Base-by-base conservation (phyloP, 2,888 invertebrate species). In the Coleophora flavipennella region DNA sequence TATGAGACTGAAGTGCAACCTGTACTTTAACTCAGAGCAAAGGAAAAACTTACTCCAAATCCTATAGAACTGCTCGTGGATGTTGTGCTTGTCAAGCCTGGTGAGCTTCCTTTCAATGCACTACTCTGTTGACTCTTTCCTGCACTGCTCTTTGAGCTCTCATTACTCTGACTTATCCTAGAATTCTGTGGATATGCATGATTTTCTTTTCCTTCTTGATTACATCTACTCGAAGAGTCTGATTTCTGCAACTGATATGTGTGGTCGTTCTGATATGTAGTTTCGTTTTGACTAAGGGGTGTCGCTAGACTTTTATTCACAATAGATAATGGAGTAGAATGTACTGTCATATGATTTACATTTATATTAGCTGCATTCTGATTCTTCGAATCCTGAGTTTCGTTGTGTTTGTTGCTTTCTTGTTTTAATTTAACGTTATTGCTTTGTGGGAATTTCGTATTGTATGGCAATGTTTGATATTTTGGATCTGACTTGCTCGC, bases 381-480 rank as follows among this genome's bases (percentile, higher is more conserved):
- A 50, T 75, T 78, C 46, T 79, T 73, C 36, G 45, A 43, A 42
- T 81, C 76, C 57, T 62, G 57, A 44, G 38, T 44, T 39, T 80
- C 80, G 48, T 52, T 70, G 46, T 48, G 67, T 58, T 83, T 85
- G 46, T 81, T 73, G 27, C 66, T 51, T 55, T 83, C 80, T 8
- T 68, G 57, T 62, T 81, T 83, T 48, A 67, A 46, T 57, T 83
- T 81, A 31, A 73, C 76, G 41, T 76, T 78, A 39, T 67, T 66
- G 50, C 80, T 68, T 73, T 89, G 90, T 80, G 91, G 90, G 69
- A 94, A 93, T 76, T 94, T 96, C 29, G 92, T 94, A 67, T 91
- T 96, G 79, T 94, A 93, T 55, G 96, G 95, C 75, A 96, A 84
- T 25, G 95, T 95, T 85, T 96, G 95, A 84, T 94, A 96, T 78